Percentiles rank a stretch among this genome's conserved stretches.
Evolutionary conservation across 1,140 invertebrate species (phyloP).

Genomic region (Spodoptera litura): DNA sequence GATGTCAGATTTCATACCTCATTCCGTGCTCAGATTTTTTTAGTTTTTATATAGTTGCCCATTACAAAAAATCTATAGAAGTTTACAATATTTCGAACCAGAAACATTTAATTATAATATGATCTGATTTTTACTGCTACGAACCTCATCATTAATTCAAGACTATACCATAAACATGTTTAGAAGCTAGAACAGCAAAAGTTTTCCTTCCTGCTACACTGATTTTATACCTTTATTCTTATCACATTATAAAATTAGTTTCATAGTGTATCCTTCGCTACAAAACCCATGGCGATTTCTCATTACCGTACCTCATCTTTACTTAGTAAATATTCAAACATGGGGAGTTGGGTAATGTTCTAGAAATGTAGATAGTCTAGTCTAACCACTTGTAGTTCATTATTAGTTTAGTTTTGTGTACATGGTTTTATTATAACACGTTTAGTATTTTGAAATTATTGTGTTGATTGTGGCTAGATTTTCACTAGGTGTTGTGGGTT

Average conservation of each 20-base stretch:
- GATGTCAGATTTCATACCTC: too few species aligned
- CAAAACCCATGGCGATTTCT: slow-evolving; percentile 32
- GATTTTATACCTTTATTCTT: slow-evolving; percentile 2
- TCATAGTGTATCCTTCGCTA: slow-evolving; percentile 27
- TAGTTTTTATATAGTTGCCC: too few species aligned
- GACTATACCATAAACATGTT: background rate
- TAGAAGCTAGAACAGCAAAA: background rate
- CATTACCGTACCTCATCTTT: slow-evolving; percentile 39
- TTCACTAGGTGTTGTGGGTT: too few species aligned
- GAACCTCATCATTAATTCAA: background rate
- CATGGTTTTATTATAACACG: background rate
- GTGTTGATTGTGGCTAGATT: too few species aligned
- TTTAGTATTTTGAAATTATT: background rate
- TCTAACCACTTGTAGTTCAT: slow-evolving; percentile 5
- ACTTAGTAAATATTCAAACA: slow-evolving; percentile 25
- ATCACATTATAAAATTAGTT: slow-evolving; percentile 40
- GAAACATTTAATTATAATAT: too few species aligned
- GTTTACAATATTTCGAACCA: too few species aligned
- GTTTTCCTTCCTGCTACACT: background rate
- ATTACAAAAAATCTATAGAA: too few species aligned
- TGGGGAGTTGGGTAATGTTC: slow-evolving; percentile 23
- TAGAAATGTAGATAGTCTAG: slow-evolving; percentile 25
- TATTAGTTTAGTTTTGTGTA: slow-evolving; percentile 34
- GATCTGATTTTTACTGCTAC: background rate
- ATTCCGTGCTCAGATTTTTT: too few species aligned